Evolutionary conservation across 2,113 vertebrate species (phyloP), one percentile per base, ranked within the genome.

Genomic region (Neotragus pygmaeus): DNA sequence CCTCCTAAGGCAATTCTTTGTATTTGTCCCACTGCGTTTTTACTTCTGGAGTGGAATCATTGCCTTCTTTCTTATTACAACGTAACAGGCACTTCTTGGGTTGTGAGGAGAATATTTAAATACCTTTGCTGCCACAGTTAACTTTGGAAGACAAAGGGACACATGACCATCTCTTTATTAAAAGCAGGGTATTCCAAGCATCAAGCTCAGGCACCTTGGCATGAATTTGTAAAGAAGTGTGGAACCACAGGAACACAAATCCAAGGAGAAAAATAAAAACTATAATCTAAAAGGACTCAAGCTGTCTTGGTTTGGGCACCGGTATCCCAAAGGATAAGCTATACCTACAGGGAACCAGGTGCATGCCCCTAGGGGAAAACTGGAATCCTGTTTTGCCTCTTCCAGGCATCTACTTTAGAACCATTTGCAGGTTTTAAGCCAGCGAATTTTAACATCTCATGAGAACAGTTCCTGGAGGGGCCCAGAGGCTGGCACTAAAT

Each of bases 211-310:
- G 58, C 21, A 80, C 39, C 2, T 8, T 6, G 62, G 66, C 0
- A 17, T 85, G 78, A 85, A 55, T 84, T 57, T 14, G 1, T 75
- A 92, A 95, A 62, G 62, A 92, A 90, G 49, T 3, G 9, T 45
- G 14, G 16, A 9, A 16, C 28, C 21, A 78, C 21, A 1, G 6
- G 53, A 47, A 91, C 55, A 84, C 16, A 49, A 96, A 47, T 78
- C 66, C 60, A 96, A 96, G 11, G 45, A 60, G 33, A 58, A 81
- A 81, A 55, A 89, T 64, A 36, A 77, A 73, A 94, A 57, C 13
- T 47, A 19, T 23, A n/a, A 60, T n/a, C 82, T 95, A 82, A 64
- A 91, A 94, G 47, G 28, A 77, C 81, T 1, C 62, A 55, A 58
- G 51, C 84, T 73, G 13, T 58, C 17, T 33, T 62, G 39, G 43